phyloP scores from a whole-genome alignment of 1,140 invertebrate species.

The Temnothorax nylanderi region DNA sequence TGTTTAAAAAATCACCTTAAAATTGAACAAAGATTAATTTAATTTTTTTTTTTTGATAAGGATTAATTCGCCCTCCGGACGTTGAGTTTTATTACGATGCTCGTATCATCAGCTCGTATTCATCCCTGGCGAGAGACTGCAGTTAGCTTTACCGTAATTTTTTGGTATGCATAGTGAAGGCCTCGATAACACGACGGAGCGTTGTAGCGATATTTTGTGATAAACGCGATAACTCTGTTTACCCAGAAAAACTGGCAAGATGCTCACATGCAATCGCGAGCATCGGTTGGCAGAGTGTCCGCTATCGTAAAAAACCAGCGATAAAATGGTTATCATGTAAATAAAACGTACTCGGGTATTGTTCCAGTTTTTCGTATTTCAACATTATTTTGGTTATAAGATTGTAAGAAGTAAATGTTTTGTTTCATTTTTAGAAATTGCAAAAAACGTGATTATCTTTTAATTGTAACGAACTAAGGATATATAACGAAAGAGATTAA shows the following conservation, averaged over 20 bases:
- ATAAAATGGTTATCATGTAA: conserved; percentile 20
- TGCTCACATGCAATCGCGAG: background rate
- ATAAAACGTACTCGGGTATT: background rate
- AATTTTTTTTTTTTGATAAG: background rate
- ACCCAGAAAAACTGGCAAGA: conserved; percentile 35
- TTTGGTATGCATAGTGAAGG: background rate
- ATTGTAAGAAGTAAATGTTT: background rate
- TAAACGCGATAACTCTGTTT: conserved; percentile 54
- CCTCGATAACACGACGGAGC: background rate
- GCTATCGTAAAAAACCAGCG: conserved; percentile 26
- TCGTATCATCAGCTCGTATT: too few relatives aligned
- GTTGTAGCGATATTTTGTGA: conserved; percentile 17
- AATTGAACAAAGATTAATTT: background rate
- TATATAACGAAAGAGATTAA: background rate
- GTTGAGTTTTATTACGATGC: background rate
- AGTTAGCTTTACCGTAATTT: conserved; percentile 14
- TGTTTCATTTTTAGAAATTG: background rate
- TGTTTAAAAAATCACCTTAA: background rate
- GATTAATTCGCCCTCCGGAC: background rate
- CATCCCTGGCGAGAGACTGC: background rate
- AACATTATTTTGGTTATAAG: background rate
- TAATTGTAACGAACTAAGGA: background rate
- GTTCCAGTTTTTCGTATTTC: background rate
- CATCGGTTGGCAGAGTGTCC: background rate
- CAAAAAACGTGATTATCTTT: background rate